Percentiles rank a stretch among this genome's conserved stretches.
Evolutionary conservation across 2,797 vertebrate species (phyloP).

Genomic region (Macrochelys suwanniensis): DNA sequence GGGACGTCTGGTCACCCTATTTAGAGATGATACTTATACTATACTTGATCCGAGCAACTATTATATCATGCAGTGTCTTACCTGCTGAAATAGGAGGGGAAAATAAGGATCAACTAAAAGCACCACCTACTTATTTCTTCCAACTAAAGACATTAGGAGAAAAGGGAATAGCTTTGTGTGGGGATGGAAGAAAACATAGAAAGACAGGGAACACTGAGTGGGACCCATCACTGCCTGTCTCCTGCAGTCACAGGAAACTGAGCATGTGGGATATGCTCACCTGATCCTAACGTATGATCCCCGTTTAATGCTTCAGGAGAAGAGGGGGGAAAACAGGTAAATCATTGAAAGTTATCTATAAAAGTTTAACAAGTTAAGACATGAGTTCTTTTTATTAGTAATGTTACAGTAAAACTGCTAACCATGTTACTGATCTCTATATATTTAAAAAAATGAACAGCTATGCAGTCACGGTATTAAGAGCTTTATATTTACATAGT

Average conservation of each 20-base stretch:
- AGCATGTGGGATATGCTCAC: slow-evolving; percentile 63
- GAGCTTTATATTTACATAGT: not conserved
- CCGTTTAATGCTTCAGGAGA: slow-evolving; percentile 48
- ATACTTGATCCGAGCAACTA: not conserved
- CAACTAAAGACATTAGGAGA: not conserved
- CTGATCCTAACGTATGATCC: slow-evolving; percentile 68
- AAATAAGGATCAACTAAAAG: not conserved
- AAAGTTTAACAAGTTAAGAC: not conserved
- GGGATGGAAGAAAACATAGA: not conserved
- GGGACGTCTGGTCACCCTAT: too few relatives aligned
- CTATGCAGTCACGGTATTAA: not conserved
- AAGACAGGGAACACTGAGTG: not conserved
- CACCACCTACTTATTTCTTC: not conserved
- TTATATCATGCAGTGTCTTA: not conserved
- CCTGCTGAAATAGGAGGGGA: not conserved
- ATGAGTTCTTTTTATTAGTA: not conserved
- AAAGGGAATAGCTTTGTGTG: not conserved
- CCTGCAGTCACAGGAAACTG: slow-evolving; percentile 42
- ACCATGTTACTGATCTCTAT: not conserved
- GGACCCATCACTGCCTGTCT: slow-evolving; percentile 29
- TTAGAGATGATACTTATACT: not conserved
- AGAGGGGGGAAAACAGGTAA: not conserved
- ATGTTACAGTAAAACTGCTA: not conserved
- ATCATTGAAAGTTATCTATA: not conserved
- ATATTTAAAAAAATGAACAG: not conserved